These are phyloP conservation scores for Nyctibius bracteatus DNA, from an alignment of 2,113 vertebrate species.

Conservation along the genomic window DNA sequence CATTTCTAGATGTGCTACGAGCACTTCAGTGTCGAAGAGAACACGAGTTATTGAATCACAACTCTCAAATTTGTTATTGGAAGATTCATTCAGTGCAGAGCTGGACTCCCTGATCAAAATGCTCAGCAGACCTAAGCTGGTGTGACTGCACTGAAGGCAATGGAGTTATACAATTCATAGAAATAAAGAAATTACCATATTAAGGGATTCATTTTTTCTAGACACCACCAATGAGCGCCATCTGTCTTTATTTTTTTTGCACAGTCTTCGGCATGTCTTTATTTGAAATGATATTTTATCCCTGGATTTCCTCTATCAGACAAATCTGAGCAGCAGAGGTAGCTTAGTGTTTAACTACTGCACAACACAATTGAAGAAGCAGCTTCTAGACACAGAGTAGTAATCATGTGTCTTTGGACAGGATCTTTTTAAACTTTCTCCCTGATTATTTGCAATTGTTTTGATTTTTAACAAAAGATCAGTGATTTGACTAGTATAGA, in stretches of 20 bases:
- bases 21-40: background rate
- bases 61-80: background rate
- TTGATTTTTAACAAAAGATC: background rate
- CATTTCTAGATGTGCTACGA: background rate
- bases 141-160: background rate
- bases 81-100: background rate
- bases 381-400: background rate
- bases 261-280: background rate
- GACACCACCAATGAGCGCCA: background rate
- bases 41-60: background rate
- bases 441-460: background rate
- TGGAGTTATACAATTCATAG: background rate
- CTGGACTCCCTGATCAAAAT: background rate
- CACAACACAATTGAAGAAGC: background rate
- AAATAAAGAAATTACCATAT: background rate
- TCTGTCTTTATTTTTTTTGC: background rate
- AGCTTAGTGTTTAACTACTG: background rate
- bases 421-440: background rate
- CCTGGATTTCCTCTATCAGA: conserved; percentile 35
- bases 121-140: background rate
- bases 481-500: background rate
- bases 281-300: background rate
- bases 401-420: background rate
- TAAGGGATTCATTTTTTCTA: background rate
- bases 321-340: conserved; percentile 8